Evolutionary conservation across 2,888 invertebrate genomes (phyloP), one percentile per base, ranked within the genome.

Genomic region (Helicoverpa assulta): DNA sequence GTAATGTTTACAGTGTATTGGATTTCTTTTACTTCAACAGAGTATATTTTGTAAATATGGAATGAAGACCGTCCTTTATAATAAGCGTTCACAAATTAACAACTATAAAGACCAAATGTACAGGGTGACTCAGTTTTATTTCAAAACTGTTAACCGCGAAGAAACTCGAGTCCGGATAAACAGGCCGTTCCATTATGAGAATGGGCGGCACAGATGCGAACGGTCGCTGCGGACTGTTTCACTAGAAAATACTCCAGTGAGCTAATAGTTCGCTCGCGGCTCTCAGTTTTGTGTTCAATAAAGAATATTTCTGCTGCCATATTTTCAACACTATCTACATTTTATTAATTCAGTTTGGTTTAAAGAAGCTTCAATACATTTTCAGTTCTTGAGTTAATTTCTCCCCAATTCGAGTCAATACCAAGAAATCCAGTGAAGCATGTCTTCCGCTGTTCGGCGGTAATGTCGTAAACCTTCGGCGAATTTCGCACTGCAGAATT

Each of bases 151-250:
- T 79, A 78, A 80, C 63, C 57, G 64, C 61, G 57, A 63, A 67
- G 69, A 72, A 68, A 53, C 66, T 68, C 70, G 64, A 66, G 70
- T 68, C 74, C 76, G 85, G 85, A 89, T 91, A 90, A 91, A 88
- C 88, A 90, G 89, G 86, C 89, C 85, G 90, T 91, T 88, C 87
- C 89, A 91, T 92, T 92, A 91, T 85, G 86, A 85, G 86, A 89
- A 88, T 85, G 85, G 87, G 77, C 75, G 84, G 73, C 86, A 82
- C 87, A 86, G 87, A 89, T 89, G 87, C 77, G 86, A 82, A 86
- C 76, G 87, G 84, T 83, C 26, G 71, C 78, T 71, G 84, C 80
- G 76, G 84, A 86, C 85, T 82, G 62, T 70, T 75, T 52, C 55
- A 51, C 37, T 57, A 70, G 63, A 64, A 73, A 75, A 75, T 71